phyloP scores from a whole-genome alignment of 2,888 invertebrate species.

The Tolmerus cingulatus region DNA sequence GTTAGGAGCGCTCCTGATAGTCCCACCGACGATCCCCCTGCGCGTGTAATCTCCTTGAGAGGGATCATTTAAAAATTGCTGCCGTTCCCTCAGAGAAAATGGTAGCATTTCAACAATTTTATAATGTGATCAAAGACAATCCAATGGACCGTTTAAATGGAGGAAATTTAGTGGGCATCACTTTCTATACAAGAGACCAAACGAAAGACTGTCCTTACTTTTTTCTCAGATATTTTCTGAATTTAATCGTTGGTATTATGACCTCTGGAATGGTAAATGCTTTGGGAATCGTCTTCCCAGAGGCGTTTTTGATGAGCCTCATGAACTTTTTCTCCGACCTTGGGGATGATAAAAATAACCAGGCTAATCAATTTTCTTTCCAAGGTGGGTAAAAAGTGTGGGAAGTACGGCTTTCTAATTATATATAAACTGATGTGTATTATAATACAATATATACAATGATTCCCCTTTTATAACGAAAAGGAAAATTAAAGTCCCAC shows the following conservation, averaged over 20 bases:
- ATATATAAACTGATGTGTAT: no score
- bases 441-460: no score
- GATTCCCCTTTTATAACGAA: no score
- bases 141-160: not conserved
- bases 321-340: not conserved
- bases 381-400: no score
- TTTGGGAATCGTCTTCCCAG: not conserved
- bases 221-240: not conserved
- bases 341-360: no score
- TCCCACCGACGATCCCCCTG: not conserved
- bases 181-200: not conserved
- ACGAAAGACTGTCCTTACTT: not conserved
- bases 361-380: no score
- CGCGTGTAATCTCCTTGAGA: slow-evolving; percentile 26
- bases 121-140: not conserved
- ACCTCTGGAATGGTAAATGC: not conserved
- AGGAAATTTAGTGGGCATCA: not conserved
- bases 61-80: slow-evolving; percentile 22
- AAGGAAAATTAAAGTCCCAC: no score
- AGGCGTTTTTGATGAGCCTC: not conserved
- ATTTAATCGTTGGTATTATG: not conserved
- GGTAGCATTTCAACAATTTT: slow-evolving; percentile 5
- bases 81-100: not conserved
- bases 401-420: no score
- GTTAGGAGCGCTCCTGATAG: not conserved